Conservation (phyloP, 2,797 vertebrate genomes). For the Sparidentex hasta region DNA sequence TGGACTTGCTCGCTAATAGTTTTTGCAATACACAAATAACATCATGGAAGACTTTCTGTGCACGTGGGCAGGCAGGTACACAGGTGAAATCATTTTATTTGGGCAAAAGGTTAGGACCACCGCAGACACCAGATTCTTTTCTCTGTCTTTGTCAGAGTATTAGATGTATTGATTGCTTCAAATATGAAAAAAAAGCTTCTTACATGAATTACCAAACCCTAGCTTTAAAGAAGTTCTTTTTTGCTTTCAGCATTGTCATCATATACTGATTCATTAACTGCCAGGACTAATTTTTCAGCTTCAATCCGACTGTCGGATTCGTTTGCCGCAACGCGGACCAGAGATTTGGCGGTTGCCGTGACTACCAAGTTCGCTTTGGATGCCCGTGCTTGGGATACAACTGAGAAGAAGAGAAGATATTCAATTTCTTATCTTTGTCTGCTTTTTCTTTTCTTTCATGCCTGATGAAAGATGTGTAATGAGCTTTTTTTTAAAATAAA, state of each 20-base stretch:
- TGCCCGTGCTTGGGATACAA: constrained; percentile 32
- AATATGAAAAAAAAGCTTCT: too few relatives aligned
- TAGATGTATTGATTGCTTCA: too few relatives aligned
- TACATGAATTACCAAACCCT: too few relatives aligned
- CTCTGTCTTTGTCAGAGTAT: too few relatives aligned
- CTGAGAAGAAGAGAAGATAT: neutral
- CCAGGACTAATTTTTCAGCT: constrained; percentile 36
- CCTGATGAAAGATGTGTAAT: neutral
- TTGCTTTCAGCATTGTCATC: neutral
- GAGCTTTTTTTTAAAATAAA: neutral
- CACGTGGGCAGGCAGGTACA: too few relatives aligned
- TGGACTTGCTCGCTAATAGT: too few relatives aligned
- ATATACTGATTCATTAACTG: neutral
- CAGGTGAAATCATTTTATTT: too few relatives aligned
- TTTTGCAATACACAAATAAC: too few relatives aligned
- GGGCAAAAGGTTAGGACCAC: too few relatives aligned
- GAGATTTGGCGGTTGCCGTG: neutral
- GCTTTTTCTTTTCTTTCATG: neutral
- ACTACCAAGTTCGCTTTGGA: constrained; percentile 67
- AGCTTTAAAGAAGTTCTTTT: neutral
- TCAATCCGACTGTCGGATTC: constrained; percentile 43
- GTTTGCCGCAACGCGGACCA: constrained; percentile 37
- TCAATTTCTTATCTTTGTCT: neutral
- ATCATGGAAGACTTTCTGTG: too few relatives aligned
- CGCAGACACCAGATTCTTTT: too few relatives aligned